A percentile compares a stretch with the other conserved stretches of the same genome.
These are phyloP conservation scores for Tipula lateralis DNA, from an alignment of 2,888 invertebrate species.

Conservation along the genomic window DNA sequence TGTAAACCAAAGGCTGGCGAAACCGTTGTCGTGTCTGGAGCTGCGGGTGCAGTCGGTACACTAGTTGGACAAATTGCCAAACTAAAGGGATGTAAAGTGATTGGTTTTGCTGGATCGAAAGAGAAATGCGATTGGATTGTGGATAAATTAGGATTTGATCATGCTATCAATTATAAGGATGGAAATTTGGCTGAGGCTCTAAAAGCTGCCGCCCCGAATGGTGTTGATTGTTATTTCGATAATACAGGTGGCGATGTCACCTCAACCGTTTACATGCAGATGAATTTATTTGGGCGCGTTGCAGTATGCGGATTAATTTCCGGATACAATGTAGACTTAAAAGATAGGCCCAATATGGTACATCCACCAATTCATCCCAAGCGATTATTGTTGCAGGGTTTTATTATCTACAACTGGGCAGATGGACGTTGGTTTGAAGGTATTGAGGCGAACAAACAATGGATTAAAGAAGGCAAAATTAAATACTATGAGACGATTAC, in stretches of 20 bases:
- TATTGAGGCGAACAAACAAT: constrained; percentile 56
- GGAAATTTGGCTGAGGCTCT: constrained; percentile 53
- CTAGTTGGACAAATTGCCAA: too few species aligned
- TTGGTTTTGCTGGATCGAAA: constrained; percentile 65
- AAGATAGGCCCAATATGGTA: background rate
- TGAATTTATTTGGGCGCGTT: constrained; percentile 59
- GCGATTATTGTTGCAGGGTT: constrained; percentile 59
- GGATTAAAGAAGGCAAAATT: constrained; percentile 64
- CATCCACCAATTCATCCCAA: constrained; percentile 53
- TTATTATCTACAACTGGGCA: constrained; percentile 50
- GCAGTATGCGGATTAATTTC: constrained; percentile 64
- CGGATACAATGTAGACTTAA: constrained; percentile 54
- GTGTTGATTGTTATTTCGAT: too few species aligned
- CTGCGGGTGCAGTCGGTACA: constrained; percentile 78
- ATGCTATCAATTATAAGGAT: constrained; percentile 68
- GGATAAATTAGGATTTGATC: constrained; percentile 62
- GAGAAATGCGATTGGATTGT: constrained; percentile 65
- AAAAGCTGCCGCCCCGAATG: constrained; percentile 60
- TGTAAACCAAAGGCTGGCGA: constrained; percentile 68
- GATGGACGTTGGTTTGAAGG: constrained; percentile 58
- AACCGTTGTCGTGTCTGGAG: constrained; percentile 66
- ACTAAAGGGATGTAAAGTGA: too few species aligned
- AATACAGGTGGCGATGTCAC: too few species aligned
- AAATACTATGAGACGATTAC: constrained; percentile 64
- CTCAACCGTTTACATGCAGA: constrained; percentile 55